These are phyloP conservation scores for Tamias sibiricus DNA, from an alignment of 2,113 vertebrate species.

Conservation along the genomic window DNA sequence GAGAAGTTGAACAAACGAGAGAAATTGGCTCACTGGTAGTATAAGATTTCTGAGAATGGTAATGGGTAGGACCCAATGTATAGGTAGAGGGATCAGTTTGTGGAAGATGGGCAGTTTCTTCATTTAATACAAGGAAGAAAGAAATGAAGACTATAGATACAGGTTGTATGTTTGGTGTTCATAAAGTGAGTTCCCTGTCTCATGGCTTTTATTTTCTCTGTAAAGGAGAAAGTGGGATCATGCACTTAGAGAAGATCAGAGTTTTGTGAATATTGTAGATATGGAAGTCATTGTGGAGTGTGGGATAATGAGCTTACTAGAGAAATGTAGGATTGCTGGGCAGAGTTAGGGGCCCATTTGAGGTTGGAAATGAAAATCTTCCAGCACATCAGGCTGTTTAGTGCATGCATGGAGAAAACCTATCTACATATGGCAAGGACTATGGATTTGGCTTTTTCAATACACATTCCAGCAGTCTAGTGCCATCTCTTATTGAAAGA, in stretches of 20 bases:
- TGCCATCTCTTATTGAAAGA: conserved; percentile 7
- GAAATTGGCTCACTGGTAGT: neutral
- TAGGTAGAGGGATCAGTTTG: neutral
- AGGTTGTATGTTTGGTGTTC: neutral
- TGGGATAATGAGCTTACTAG: neutral
- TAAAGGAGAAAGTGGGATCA: neutral
- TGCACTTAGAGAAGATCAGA: neutral
- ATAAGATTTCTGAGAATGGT: neutral
- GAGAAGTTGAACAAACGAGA: neutral
- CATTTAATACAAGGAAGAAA: neutral
- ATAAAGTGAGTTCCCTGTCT: neutral
- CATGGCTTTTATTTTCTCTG: neutral
- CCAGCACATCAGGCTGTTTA: neutral
- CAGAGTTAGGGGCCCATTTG: neutral
- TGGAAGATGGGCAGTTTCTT: neutral
- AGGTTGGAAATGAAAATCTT: neutral
- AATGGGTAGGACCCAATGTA: neutral
- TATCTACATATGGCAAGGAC: neutral
- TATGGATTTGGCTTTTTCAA: neutral
- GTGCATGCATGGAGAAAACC: neutral
- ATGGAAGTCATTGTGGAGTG: neutral
- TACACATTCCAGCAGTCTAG: neutral
- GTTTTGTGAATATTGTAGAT: neutral
- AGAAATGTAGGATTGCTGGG: neutral
- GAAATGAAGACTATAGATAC: neutral